Conservation (phyloP, 1,140 invertebrate species). For the Drosophila mojavensis region DNA sequence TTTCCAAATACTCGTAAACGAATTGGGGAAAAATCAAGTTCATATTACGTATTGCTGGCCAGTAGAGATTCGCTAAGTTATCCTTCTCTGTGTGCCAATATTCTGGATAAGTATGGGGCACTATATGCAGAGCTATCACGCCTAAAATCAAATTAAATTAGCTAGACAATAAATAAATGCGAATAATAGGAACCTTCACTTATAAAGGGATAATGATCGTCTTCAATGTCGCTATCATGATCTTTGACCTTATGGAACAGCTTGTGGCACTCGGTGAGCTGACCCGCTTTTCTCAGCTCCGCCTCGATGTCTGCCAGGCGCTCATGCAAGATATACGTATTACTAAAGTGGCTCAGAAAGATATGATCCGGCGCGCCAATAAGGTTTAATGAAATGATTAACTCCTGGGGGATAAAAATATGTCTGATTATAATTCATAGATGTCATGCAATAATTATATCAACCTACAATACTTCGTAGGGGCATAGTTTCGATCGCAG, state of each 20-base stretch:
- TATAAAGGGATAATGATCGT: conserved; percentile 48
- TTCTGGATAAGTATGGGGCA: conserved; percentile 36
- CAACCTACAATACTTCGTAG: conserved; percentile 20
- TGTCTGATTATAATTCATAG: too few species aligned
- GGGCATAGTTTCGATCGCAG: conserved; percentile 6
- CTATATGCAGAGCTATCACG: conserved; percentile 39
- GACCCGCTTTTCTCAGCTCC: conserved; percentile 5
- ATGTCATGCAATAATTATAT: neutral
- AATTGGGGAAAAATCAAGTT: conserved; percentile 31
- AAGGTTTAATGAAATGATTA: conserved; percentile 31
- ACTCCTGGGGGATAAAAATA: conserved; percentile 14
- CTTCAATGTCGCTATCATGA: conserved; percentile 32
- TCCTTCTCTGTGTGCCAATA: conserved; percentile 26
- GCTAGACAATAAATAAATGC: neutral
- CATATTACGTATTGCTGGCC: conserved; percentile 52
- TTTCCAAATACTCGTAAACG: conserved; percentile 32
- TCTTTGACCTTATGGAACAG: conserved; percentile 31
- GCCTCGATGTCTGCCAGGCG: conserved; percentile 33
- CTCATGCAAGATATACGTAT: conserved; percentile 3
- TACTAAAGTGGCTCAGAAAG: conserved; percentile 32
- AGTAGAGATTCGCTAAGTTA: conserved; percentile 37
- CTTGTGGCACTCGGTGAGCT: conserved; percentile 29
- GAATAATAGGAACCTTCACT: conserved; percentile 19
- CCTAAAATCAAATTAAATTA: conserved; percentile 19
- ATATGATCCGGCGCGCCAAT: conserved; percentile 50